Evolutionary conservation across 1,140 invertebrate species (phyloP).

Genomic region (Neotoxoptera formosana): DNA sequence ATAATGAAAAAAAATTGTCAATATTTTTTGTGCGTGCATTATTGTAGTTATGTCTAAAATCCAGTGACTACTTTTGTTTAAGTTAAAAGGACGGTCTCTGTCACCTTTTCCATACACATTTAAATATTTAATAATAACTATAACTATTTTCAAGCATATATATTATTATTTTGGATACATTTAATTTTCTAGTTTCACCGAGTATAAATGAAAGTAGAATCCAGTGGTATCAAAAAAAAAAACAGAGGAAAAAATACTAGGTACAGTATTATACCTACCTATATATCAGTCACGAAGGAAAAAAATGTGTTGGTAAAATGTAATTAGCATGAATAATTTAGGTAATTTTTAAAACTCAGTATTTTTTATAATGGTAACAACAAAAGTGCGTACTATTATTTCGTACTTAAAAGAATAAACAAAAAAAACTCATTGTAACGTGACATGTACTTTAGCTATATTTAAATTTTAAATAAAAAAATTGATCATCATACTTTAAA

Average conservation of each 20-base stretch:
- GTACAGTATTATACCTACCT: background rate
- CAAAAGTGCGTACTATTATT: background rate
- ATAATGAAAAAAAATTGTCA: background rate
- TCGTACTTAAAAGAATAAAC: background rate
- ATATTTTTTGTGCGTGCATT: background rate
- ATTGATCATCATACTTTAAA: background rate
- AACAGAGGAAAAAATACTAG: background rate
- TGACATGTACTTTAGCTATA: background rate
- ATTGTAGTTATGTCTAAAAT: background rate
- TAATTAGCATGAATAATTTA: background rate
- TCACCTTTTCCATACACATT: background rate
- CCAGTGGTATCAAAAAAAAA: background rate
- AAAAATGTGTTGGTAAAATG: background rate
- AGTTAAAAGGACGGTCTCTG: background rate
- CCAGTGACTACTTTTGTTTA: background rate
- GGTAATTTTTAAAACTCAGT: background rate
- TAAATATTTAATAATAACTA: background rate
- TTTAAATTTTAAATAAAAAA: background rate
- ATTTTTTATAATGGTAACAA: background rate
- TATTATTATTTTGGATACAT: background rate
- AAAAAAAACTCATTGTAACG: background rate
- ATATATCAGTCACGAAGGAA: background rate
- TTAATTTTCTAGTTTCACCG: background rate
- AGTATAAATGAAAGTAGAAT: background rate
- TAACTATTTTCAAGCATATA: background rate